A percentile compares a stretch with the other conserved stretches of the same genome.
Conservation (phyloP, 2,888 invertebrate genomes). For the Brachyptera risi region DNA sequence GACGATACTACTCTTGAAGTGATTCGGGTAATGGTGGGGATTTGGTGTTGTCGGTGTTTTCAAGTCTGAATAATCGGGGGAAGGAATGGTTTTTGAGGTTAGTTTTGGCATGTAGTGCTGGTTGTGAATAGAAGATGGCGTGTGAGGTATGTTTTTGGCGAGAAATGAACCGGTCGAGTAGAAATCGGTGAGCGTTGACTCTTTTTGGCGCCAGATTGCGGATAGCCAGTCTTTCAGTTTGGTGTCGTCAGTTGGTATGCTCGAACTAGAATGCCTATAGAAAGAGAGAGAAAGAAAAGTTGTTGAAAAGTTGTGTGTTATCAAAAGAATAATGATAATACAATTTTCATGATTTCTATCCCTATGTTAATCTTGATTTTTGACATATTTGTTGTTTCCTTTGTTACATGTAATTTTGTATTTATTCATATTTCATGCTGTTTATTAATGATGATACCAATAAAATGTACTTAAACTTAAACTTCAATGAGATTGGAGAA, state of each 20-base stretch:
- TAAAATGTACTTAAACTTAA: too few relatives aligned
- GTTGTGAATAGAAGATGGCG: background rate
- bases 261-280: constrained; percentile 55
- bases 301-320: too few relatives aligned
- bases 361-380: too few relatives aligned
- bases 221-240: constrained; percentile 60
- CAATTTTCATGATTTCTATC: too few relatives aligned
- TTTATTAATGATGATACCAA: too few relatives aligned
- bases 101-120: background rate
- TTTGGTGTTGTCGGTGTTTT: background rate
- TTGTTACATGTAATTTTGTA: too few relatives aligned
- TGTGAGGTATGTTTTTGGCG: too few relatives aligned
- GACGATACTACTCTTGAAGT: too few relatives aligned
- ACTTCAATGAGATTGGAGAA: too few relatives aligned
- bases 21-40: background rate
- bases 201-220: constrained; percentile 63
- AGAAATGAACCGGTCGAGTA: constrained; percentile 51
- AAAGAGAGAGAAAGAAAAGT: background rate
- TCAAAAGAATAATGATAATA: too few relatives aligned
- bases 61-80: constrained; percentile 27
- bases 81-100: constrained; percentile 11
- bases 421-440: too few relatives aligned
- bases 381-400: too few relatives aligned
- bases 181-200: constrained; percentile 56
- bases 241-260: constrained; percentile 56